Evolutionary conservation across 2,797 vertebrate species (phyloP).

Genomic region (Vespertilio murinus): DNA sequence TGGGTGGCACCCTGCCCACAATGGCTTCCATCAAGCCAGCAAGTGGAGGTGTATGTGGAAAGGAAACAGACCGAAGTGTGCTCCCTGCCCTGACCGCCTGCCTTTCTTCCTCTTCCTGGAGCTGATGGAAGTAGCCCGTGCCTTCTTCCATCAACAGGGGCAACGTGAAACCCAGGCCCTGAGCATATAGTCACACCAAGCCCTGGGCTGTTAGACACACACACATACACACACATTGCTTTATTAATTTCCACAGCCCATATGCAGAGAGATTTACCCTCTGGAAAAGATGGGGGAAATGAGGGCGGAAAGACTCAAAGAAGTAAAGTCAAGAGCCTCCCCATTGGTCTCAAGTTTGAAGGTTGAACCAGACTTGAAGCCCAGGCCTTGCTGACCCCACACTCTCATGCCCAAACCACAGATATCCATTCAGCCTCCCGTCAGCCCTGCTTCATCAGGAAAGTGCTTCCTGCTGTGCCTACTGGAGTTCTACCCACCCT

Average conservation of each 20-base stretch:
- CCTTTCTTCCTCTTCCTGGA: neutral
- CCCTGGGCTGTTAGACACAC: neutral
- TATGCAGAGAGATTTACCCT: neutral
- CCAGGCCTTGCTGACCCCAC: neutral
- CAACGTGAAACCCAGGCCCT: neutral
- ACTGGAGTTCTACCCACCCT: neutral
- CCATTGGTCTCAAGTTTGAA: neutral
- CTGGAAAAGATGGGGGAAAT: neutral
- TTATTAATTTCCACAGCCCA: neutral
- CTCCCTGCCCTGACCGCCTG: neutral
- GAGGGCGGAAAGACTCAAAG: conserved; percentile 17
- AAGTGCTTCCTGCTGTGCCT: neutral
- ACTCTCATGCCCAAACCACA: neutral
- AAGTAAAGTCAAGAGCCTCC: neutral
- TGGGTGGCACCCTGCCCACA: neutral
- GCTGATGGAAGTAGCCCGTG: neutral
- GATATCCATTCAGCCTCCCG: neutral
- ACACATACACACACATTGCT: neutral
- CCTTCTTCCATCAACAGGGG: neutral
- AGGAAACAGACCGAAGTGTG: neutral
- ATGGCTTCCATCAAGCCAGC: neutral
- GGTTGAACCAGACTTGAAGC: neutral
- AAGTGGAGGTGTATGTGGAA: neutral
- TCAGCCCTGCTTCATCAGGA: neutral
- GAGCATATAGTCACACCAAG: neutral